Conservation (phyloP, 2,113 vertebrate species). For the Chaetops frenatus region DNA sequence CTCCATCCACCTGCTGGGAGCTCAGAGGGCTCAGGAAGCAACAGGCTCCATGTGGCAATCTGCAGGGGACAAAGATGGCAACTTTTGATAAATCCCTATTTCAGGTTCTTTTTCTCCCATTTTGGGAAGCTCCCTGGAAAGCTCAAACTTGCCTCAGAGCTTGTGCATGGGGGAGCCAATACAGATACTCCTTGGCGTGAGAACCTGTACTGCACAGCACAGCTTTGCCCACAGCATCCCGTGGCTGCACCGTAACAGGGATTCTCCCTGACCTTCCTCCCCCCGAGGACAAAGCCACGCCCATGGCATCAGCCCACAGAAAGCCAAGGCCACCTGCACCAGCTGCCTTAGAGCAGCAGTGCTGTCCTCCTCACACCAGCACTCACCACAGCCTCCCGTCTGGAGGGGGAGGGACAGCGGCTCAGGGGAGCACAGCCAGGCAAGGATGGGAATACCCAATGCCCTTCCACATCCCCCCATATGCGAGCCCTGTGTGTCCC, state of each 20-base stretch:
- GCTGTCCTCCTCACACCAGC: accelerated
- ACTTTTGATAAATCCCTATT: background rate
- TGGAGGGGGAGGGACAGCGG: background rate
- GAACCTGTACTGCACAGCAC: background rate
- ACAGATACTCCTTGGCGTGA: background rate
- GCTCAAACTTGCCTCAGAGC: background rate
- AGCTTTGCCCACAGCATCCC: background rate
- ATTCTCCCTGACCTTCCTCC: background rate
- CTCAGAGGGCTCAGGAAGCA: background rate
- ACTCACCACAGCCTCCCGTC: accelerated
- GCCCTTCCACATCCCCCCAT: background rate
- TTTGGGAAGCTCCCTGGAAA: background rate
- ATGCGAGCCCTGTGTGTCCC: background rate
- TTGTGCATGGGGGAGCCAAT: background rate
- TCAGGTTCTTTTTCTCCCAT: background rate
- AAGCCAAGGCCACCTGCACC: background rate
- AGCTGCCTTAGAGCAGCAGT: background rate
- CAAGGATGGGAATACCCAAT: background rate
- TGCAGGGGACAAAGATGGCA: background rate
- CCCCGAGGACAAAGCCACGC: accelerated
- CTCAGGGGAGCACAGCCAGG: background rate
- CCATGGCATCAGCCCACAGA: background rate
- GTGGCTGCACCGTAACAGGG: accelerated
- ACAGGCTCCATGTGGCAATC: background rate
- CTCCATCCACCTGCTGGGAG: background rate